Conservation (phyloP, 2,113 vertebrate genomes). For the Hypanus sabinus region DNA sequence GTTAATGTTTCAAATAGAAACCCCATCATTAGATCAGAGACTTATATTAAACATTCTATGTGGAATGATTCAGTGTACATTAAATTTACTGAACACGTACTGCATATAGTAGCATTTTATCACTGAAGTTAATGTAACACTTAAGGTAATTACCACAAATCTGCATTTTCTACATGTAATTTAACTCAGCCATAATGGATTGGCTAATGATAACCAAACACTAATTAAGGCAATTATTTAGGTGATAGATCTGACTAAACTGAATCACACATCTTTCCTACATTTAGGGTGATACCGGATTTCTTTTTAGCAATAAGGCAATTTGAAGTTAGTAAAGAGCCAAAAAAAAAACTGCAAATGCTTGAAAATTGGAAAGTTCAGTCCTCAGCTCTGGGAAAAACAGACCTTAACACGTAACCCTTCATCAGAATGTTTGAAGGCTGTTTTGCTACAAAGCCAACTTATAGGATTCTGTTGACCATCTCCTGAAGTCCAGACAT, state of each 20-base stretch:
- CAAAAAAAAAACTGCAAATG: conserved; percentile 6
- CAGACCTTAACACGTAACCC: neutral
- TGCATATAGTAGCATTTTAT: conserved; percentile 28
- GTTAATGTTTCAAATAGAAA: conserved; percentile 23
- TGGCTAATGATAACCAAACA: conserved; percentile 34
- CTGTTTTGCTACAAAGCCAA: neutral
- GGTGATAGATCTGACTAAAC: conserved; percentile 26
- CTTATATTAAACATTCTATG: conserved; percentile 23
- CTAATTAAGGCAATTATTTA: conserved; percentile 33
- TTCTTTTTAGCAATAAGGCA: neutral
- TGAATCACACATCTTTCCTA: neutral
- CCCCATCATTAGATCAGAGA: neutral
- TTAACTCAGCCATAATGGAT: conserved; percentile 35
- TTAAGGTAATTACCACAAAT: conserved; percentile 33
- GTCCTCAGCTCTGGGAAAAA: neutral
- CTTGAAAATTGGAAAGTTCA: neutral
- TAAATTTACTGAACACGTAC: conserved; percentile 32
- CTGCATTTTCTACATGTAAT: conserved; percentile 32
- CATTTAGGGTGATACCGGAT: neutral
- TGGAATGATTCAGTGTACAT: conserved; percentile 19
- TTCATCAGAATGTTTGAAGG: neutral
- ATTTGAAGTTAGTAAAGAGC: neutral
- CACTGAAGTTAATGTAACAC: conserved; percentile 26
- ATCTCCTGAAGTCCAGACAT: neutral
- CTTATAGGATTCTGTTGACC: neutral